Conservation (phyloP, 2,113 vertebrate species). For the Syngnathus typhle region DNA sequence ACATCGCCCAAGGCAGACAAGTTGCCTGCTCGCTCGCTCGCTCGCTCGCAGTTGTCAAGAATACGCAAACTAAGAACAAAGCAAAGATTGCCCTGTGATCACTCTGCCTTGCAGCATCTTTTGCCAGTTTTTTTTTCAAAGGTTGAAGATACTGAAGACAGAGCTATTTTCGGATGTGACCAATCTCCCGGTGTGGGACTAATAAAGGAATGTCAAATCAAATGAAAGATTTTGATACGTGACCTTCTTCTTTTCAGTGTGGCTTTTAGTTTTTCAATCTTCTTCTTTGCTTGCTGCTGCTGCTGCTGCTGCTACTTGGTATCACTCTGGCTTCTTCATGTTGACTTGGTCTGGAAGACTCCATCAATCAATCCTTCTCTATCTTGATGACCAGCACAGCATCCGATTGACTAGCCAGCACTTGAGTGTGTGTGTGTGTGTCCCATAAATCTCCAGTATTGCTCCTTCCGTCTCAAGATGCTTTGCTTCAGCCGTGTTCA, state of each 20-base stretch:
- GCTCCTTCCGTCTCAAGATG: background rate
- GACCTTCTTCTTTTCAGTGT: background rate
- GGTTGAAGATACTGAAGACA: background rate
- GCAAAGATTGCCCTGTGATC: background rate
- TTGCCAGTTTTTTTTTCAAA: background rate
- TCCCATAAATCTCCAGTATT: conserved; percentile 4
- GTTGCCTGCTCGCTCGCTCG: conserved; percentile 7
- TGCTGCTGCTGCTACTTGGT: background rate
- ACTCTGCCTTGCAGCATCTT: conserved; percentile 4
- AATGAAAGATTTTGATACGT: no score
- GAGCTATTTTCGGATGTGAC: background rate
- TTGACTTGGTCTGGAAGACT: background rate
- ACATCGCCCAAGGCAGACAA: conserved; percentile 13
- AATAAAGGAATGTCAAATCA: no score
- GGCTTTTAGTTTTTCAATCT: background rate
- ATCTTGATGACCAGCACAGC: conserved; percentile 1
- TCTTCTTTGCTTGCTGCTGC: no score
- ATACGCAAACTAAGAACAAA: conserved; percentile 19
- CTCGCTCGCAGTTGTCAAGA: conserved; percentile 13
- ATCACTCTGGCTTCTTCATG: background rate
- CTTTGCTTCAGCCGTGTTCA: background rate
- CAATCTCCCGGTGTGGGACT: no score
- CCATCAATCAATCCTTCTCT: conserved; percentile 6
- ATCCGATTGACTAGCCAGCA: background rate
- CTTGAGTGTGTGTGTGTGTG: background rate